phyloP scores from a whole-genome alignment of 2,113 vertebrate species.

The Sylvietta virens region DNA sequence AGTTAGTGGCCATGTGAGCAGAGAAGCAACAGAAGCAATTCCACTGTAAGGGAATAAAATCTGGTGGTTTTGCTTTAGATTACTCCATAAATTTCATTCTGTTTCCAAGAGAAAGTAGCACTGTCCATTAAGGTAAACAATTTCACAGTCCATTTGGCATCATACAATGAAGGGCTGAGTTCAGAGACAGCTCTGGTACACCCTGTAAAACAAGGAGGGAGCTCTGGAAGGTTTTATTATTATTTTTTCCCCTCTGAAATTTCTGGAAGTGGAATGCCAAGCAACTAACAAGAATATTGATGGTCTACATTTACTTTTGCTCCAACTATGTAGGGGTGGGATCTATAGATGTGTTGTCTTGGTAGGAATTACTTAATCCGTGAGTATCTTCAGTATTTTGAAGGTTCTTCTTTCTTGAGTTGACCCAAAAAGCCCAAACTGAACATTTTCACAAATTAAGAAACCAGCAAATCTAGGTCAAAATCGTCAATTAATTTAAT shows the following conservation, averaged over 20 bases:
- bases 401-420: neutral
- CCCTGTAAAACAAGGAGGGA: neutral
- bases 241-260: neutral
- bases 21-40: neutral
- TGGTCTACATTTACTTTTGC: neutral
- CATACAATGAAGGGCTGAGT: neutral
- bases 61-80: neutral
- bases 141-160: slow-evolving; percentile 54
- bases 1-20: neutral
- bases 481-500: neutral
- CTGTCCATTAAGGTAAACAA: slow-evolving; percentile 40
- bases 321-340: neutral
- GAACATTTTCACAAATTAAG: neutral
- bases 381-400: neutral
- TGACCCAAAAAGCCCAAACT: neutral
- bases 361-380: neutral
- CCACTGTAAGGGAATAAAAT: neutral
- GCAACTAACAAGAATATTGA: neutral
- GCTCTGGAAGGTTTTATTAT: neutral
- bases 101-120: neutral
- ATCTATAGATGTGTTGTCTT: neutral
- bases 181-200: neutral
- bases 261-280: neutral
- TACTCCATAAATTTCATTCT: neutral
- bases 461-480: neutral